phyloP scores from a whole-genome alignment of 2,888 invertebrate species.

The Epistrophella euchroma region DNA sequence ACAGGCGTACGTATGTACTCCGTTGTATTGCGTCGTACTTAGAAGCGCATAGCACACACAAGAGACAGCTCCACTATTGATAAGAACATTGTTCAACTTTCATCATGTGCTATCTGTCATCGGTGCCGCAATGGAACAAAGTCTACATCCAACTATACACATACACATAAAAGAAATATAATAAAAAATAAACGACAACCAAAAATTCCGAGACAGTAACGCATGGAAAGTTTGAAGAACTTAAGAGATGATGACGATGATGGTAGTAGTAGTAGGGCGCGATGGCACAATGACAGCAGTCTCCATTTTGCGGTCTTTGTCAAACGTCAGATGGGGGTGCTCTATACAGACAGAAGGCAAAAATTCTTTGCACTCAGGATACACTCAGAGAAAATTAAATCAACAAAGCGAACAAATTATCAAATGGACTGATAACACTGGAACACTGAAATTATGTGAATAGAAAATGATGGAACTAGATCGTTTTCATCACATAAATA shows the following conservation, averaged over 20 bases:
- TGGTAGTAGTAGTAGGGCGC: background rate
- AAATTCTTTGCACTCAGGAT: background rate
- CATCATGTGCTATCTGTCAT: constrained; percentile 69
- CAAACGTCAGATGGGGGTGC: constrained; percentile 59
- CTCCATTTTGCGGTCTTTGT: constrained; percentile 44
- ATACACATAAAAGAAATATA: constrained; percentile 11
- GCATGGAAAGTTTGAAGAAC: constrained; percentile 71
- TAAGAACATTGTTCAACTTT: constrained; percentile 72
- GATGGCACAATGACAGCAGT: constrained; percentile 13
- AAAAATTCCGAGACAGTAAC: constrained; percentile 68
- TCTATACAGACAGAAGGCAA: constrained; percentile 37
- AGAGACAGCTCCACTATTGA: constrained; percentile 37
- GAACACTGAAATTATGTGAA: no score
- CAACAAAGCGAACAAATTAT: background rate
- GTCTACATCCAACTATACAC: background rate
- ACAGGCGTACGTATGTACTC: no score
- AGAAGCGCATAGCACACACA: constrained; percentile 44
- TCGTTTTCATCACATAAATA: background rate
- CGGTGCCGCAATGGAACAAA: constrained; percentile 57
- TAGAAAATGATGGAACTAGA: no score
- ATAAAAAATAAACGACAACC: constrained; percentile 27
- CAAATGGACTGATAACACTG: no score
- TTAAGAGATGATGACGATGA: constrained; percentile 22
- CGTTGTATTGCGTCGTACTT: constrained; percentile 47
- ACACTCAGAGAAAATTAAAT: background rate